These are phyloP conservation scores for Erannis defoliaria DNA, from an alignment of 2,888 invertebrate species.

Conservation along the genomic window DNA sequence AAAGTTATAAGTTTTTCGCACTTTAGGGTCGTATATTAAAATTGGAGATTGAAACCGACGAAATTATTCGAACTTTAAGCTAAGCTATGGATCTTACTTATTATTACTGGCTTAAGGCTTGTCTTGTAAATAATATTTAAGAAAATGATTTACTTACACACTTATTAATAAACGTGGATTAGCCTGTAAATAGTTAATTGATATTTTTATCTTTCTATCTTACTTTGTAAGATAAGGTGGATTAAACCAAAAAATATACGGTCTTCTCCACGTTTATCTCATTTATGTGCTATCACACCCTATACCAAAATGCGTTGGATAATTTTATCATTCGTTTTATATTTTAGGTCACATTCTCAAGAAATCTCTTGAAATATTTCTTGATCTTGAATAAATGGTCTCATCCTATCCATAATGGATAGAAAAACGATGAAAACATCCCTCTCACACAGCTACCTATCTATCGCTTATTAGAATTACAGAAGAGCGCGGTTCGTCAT, in stretches of 20 bases:
- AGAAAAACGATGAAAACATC: conserved; percentile 39
- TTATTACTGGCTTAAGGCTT: not conserved
- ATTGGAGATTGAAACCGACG: conserved; percentile 6
- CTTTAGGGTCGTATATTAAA: conserved; percentile 42
- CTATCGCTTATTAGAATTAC: conserved; percentile 41
- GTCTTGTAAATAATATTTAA: not conserved
- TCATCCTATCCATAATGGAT: conserved; percentile 5
- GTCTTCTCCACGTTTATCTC: too few species aligned
- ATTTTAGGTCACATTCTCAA: not conserved
- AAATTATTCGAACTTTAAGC: conserved; percentile 10
- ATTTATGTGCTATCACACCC: too few species aligned
- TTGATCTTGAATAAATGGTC: not conserved
- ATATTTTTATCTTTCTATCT: too few species aligned
- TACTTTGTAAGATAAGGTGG: too few species aligned
- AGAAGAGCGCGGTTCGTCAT: conserved; percentile 62
- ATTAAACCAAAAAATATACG: not conserved
- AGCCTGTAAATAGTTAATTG: too few species aligned
- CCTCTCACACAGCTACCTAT: conserved; percentile 1
- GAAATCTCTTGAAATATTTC: not conserved
- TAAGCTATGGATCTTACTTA: too few species aligned
- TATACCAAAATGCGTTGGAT: not conserved
- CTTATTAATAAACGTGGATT: too few species aligned
- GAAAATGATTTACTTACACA: too few species aligned
- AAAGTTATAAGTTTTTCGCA: conserved; percentile 53
- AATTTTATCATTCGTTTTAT: not conserved